Conservation (phyloP, 1,140 invertebrate genomes). For the Penaeus indicus region DNA sequence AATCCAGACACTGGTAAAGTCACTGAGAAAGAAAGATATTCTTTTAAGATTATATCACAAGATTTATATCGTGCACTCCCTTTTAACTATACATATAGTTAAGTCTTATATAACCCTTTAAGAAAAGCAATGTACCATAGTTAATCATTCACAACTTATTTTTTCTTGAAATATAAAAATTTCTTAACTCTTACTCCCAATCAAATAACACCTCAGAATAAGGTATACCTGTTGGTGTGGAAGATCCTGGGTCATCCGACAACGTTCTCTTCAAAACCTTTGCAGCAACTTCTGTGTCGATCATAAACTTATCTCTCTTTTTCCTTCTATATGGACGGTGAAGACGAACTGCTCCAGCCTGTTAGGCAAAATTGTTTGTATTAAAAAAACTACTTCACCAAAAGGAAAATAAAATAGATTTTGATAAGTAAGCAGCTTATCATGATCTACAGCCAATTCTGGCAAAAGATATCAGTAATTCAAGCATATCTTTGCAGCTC, state of each 20-base stretch:
- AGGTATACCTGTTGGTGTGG: constrained; percentile 48
- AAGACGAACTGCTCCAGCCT: constrained; percentile 55
- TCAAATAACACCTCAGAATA: no score
- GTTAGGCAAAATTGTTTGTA: neutral
- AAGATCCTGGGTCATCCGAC: constrained; percentile 13
- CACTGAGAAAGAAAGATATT: constrained; percentile 30
- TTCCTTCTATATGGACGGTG: constrained; percentile 57
- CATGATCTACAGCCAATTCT: no score
- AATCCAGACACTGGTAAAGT: constrained; percentile 50
- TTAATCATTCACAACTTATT: no score
- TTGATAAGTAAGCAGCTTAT: neutral
- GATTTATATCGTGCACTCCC: neutral
- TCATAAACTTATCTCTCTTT: constrained; percentile 41
- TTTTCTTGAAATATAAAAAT: no score
- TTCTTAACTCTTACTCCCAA: no score
- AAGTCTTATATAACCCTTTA: no score
- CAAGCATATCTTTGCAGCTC: no score
- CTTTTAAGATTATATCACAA: neutral
- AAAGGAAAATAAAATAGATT: neutral
- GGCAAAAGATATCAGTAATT: no score
- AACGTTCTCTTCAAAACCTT: constrained; percentile 43
- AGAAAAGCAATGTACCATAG: no score
- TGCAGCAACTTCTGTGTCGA: constrained; percentile 25
- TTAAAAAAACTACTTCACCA: neutral
- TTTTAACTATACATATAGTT: neutral